Percentiles rank a stretch among this genome's conserved stretches.
Conservation (phyloP, 2,888 invertebrate genomes). For the Acanthosoma haemorrhoidale region DNA sequence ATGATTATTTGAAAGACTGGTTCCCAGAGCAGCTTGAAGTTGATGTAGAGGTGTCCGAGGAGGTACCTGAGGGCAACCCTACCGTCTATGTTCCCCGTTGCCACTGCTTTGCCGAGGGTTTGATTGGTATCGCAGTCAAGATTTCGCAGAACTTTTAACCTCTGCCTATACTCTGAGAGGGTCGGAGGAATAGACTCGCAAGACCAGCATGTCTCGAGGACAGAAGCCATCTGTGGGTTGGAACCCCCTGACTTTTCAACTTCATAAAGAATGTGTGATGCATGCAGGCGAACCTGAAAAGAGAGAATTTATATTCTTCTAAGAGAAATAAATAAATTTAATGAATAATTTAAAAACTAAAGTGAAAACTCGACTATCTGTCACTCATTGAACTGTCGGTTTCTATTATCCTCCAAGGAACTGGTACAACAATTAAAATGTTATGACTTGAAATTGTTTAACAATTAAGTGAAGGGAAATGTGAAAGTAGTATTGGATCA, state of each 20-base stretch:
- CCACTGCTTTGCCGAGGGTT: slow-evolving; percentile 5
- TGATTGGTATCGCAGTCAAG: slow-evolving; percentile 50
- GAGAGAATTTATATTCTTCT: too few species aligned
- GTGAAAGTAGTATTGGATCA: too few species aligned
- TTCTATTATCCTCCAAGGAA: too few species aligned
- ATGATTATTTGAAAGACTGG: slow-evolving; percentile 70
- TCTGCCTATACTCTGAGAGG: slow-evolving; percentile 74
- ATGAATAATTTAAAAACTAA: too few species aligned
- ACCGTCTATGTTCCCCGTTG: slow-evolving; percentile 25
- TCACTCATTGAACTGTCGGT: too few species aligned
- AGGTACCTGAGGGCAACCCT: slow-evolving; percentile 68
- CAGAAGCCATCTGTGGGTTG: not conserved
- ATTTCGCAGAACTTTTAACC: slow-evolving; percentile 67
- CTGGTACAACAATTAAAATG: too few species aligned
- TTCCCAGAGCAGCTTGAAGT: slow-evolving; percentile 86
- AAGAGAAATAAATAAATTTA: too few species aligned
- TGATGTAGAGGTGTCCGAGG: slow-evolving; percentile 74
- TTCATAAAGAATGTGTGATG: slow-evolving; percentile 66
- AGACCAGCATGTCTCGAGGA: slow-evolving; percentile 54
- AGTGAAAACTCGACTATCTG: too few species aligned
- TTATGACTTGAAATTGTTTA: too few species aligned
- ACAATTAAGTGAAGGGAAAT: too few species aligned
- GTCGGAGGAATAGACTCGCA: slow-evolving; percentile 67
- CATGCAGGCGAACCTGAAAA: slow-evolving; percentile 62
- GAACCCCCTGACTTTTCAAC: slow-evolving; percentile 54